Evolutionary conservation across 2,888 invertebrate genomes (phyloP).

Genomic region (Miltochrista miniata): DNA sequence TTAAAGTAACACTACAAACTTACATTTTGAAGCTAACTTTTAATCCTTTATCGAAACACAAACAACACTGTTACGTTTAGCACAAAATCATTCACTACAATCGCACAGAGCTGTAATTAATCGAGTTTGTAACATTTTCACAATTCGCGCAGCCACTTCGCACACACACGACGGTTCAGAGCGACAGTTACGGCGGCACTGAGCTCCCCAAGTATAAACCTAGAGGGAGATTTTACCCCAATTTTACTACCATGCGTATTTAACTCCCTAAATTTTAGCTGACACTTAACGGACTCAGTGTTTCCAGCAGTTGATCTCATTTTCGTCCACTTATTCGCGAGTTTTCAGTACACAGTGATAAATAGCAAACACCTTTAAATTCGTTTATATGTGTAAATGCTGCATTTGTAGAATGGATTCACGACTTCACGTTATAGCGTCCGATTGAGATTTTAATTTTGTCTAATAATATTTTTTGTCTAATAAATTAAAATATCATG

Average conservation of each 20-base stretch:
- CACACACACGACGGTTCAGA: background rate
- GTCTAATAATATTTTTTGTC: too few relatives aligned
- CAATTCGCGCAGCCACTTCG: background rate
- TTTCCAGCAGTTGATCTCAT: background rate
- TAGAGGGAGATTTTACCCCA: background rate
- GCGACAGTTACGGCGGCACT: constrained; percentile 5
- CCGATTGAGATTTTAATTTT: too few relatives aligned
- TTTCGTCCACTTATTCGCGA: background rate
- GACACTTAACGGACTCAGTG: background rate
- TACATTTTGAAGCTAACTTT: background rate
- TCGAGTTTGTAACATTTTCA: constrained; percentile 2
- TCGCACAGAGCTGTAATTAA: background rate
- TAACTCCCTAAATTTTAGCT: background rate
- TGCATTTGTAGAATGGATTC: too few relatives aligned
- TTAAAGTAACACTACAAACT: background rate
- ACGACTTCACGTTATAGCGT: too few relatives aligned
- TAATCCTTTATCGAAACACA: background rate
- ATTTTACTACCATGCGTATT: constrained; percentile 1
- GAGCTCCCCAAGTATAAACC: constrained; percentile 1
- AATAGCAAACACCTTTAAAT: too few relatives aligned
- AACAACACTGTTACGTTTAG: background rate
- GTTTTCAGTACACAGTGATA: too few relatives aligned
- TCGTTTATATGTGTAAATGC: too few relatives aligned
- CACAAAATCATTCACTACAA: constrained; percentile 3
- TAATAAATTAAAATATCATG: too few relatives aligned